phyloP scores from a whole-genome alignment of 2,888 invertebrate species.

The Megastigmus dorsalis region DNA sequence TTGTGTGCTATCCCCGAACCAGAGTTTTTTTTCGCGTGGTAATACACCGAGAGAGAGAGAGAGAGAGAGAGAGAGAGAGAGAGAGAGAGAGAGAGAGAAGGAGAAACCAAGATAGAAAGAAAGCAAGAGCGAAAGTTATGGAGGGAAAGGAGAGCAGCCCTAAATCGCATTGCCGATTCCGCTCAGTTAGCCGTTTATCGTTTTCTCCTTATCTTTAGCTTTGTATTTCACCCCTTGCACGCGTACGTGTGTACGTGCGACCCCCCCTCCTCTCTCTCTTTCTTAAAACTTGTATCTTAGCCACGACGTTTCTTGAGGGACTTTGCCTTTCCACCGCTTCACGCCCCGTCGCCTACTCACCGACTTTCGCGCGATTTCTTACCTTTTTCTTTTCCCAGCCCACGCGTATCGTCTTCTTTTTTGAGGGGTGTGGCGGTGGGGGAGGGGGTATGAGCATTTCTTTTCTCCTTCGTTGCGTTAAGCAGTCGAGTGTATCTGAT shows the following conservation, averaged over 20 bases:
- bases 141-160: background rate
- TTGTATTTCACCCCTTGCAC: too few species aligned
- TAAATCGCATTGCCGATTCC: conserved; percentile 15
- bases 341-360: conserved; percentile 3
- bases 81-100: background rate
- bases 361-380: background rate
- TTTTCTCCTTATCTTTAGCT: conserved; percentile 7
- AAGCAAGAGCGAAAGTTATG: background rate
- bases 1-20: too few species aligned
- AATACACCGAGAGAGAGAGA: background rate
- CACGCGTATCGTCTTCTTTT: background rate
- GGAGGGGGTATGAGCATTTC: background rate
- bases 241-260: too few species aligned
- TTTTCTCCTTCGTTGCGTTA: conserved; percentile 8
- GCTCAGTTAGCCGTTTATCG: conserved; percentile 3
- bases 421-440: too few species aligned
- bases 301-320: background rate
- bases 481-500: conserved; percentile 15
- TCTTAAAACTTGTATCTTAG: background rate
- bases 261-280: conserved; percentile 3
- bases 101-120: background rate
- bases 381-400: background rate
- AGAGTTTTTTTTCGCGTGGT: too few species aligned
- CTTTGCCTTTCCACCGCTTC: conserved; percentile 17
- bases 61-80: background rate